phyloP scores from a whole-genome alignment of 1,140 invertebrate genomes.

The Centruroides sculpturatus region DNA sequence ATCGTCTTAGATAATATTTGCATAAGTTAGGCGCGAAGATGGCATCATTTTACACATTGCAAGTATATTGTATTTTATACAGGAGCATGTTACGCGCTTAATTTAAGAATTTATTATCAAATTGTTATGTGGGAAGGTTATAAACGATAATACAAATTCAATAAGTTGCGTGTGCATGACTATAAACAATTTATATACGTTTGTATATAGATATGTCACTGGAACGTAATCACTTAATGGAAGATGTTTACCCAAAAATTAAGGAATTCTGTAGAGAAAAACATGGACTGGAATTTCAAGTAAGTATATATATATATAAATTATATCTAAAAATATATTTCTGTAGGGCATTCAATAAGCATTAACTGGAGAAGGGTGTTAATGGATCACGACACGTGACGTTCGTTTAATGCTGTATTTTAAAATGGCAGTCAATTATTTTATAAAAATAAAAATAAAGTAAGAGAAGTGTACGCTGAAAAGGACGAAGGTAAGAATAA shows the following conservation, averaged over 20 bases:
- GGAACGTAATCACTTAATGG: constrained; percentile 96
- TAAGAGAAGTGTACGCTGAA: too few relatives aligned
- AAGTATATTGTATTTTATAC: too few relatives aligned
- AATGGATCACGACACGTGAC: too few relatives aligned
- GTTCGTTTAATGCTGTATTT: neutral
- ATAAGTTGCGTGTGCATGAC: neutral
- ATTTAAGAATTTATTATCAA: neutral
- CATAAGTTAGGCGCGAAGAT: too few relatives aligned
- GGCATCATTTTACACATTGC: too few relatives aligned
- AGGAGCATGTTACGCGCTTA: neutral
- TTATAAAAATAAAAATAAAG: too few relatives aligned
- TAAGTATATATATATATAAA: constrained; percentile 28
- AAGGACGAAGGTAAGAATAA: constrained; percentile 1
- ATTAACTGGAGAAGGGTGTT: too few relatives aligned
- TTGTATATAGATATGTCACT: constrained; percentile 70
- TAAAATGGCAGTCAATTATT: too few relatives aligned
- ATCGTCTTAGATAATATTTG: too few relatives aligned
- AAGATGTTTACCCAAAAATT: constrained; percentile 90
- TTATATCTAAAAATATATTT: neutral
- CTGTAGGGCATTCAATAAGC: neutral
- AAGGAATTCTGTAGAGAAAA: constrained; percentile 96
- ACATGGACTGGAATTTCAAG: constrained; percentile 97
- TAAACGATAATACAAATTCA: neutral
- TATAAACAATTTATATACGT: neutral
- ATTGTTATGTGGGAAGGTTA: neutral